Percentiles rank a stretch among this genome's conserved stretches.
These are phyloP conservation scores for Carassius gibelio DNA, from an alignment of 2,113 vertebrate species.

Conservation along the genomic window DNA sequence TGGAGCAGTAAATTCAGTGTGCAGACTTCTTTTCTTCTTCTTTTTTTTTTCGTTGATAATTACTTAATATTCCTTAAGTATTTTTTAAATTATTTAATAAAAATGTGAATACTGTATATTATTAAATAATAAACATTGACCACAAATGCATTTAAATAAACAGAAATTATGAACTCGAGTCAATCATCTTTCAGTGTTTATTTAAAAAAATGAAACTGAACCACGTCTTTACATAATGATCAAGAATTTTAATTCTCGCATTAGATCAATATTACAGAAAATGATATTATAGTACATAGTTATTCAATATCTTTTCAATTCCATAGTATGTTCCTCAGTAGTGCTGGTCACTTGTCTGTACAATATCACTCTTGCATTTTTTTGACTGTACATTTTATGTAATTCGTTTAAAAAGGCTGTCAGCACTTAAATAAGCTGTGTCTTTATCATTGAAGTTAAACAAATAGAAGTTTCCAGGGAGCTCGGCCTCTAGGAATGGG, in stretches of 20 bases:
- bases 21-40: too few species aligned
- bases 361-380: constrained; percentile 86
- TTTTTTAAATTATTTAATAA: background rate
- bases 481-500: constrained; percentile 70
- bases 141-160: background rate
- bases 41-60: background rate
- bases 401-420: constrained; percentile 92
- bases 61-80: background rate
- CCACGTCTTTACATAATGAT: constrained; percentile 91
- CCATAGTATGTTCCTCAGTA: constrained; percentile 91
- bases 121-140: background rate
- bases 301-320: constrained; percentile 93
- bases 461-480: constrained; percentile 77
- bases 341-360: constrained; percentile 99
- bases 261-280: constrained; percentile 99
- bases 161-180: constrained; percentile 5
- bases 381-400: constrained; percentile 55
- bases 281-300: constrained; percentile 95
- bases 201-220: constrained; percentile 60
- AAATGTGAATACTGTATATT: background rate
- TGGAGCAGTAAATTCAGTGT: too few species aligned
- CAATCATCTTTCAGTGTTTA: constrained; percentile 44
- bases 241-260: constrained; percentile 93
- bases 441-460: constrained; percentile 77
- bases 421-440: constrained; percentile 92